phyloP scores from a whole-genome alignment of 2,888 invertebrate species.

The Polietes domitor region DNA sequence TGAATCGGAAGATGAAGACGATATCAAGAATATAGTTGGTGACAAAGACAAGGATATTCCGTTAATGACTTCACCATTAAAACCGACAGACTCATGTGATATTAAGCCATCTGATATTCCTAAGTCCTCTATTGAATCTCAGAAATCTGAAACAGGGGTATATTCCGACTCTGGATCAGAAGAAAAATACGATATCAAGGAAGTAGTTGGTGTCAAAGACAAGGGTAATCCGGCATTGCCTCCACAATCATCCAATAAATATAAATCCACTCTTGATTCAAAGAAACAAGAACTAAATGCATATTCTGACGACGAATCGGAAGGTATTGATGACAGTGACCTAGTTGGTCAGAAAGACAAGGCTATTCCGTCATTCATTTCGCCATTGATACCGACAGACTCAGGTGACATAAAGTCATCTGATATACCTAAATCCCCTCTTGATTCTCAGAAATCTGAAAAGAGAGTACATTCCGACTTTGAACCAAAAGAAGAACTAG shows the following conservation, averaged over 20 bases:
- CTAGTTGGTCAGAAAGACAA: background rate
- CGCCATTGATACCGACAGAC: background rate
- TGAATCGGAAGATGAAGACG: too few species aligned
- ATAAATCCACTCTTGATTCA: too few species aligned
- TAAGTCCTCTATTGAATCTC: too few species aligned
- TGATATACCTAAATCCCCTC: slow-evolving; percentile 34
- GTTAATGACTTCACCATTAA: background rate
- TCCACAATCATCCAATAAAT: too few species aligned
- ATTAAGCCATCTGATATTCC: too few species aligned
- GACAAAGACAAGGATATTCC: background rate
- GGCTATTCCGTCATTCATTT: background rate
- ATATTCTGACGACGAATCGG: slow-evolving; percentile 52
- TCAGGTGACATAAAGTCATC: background rate
- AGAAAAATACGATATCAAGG: too few species aligned
- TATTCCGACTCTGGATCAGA: too few species aligned
- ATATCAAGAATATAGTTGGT: background rate
- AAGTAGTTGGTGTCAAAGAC: too few species aligned
- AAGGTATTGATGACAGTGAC: background rate
- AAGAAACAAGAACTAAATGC: background rate
- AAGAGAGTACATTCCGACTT: slow-evolving; percentile 37
- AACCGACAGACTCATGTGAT: too few species aligned
- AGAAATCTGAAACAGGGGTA: too few species aligned
- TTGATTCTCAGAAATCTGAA: slow-evolving; percentile 17
- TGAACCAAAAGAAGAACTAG: slow-evolving; percentile 34
- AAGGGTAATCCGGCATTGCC: background rate